phyloP scores from a whole-genome alignment of 2,113 vertebrate species.

The Scolopax mira region DNA sequence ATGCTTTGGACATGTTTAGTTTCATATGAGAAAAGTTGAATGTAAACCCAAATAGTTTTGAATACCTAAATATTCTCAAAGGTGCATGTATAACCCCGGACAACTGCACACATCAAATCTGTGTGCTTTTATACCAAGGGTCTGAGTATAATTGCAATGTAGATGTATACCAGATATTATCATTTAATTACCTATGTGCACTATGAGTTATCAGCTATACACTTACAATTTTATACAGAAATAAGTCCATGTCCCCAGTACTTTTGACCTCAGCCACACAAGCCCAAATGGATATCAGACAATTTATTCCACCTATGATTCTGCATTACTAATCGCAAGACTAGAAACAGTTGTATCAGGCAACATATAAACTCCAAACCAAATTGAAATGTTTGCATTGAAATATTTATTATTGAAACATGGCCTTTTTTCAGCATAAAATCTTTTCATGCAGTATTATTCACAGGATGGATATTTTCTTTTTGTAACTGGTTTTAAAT shows the following conservation, averaged over 20 bases:
- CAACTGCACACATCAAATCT: neutral
- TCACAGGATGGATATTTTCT: neutral
- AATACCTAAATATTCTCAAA: neutral
- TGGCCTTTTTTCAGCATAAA: neutral
- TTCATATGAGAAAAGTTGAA: neutral
- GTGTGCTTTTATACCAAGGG: neutral
- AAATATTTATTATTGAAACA: neutral
- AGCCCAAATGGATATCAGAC: neutral
- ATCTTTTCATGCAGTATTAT: neutral
- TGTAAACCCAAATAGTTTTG: neutral
- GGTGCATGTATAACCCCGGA: neutral
- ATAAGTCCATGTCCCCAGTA: accelerated
- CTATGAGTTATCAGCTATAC: neutral
- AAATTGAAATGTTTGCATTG: neutral
- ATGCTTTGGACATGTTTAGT: neutral
- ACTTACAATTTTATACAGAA: neutral
- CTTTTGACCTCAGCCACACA: neutral
- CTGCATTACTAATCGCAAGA: neutral
- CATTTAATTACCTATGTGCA: neutral
- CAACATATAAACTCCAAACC: neutral
- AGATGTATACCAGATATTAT: neutral
- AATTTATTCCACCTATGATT: neutral
- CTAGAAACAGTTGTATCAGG: neutral
- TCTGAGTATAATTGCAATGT: neutral
- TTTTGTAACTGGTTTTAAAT: neutral